Conservation (phyloP, 2,888 invertebrate genomes). For the Drosophila falleni region DNA sequence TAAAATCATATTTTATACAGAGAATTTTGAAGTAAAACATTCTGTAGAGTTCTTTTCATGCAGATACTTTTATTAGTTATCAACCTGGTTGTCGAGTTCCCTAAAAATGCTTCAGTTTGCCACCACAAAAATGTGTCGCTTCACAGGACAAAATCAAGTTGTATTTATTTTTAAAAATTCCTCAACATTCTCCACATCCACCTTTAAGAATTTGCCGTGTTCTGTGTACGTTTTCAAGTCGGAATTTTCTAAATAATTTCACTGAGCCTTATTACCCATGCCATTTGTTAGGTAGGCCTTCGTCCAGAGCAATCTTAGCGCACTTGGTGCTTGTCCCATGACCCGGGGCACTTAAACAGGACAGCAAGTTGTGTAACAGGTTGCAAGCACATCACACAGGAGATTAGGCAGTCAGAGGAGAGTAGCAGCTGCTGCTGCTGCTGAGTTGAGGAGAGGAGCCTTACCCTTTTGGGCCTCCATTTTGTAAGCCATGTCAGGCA, state of each 20-base stretch:
- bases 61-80: conserved; percentile 8
- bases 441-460: conserved; percentile 33
- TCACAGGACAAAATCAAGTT: background rate
- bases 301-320: conserved; percentile 4
- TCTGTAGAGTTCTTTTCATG: too few relatives aligned
- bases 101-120: background rate
- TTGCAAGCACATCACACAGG: conserved; percentile 67
- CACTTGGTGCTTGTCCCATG: conserved; percentile 19
- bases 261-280: conserved; percentile 58
- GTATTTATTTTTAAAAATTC: conserved; percentile 13
- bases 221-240: conserved; percentile 15
- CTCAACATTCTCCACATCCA: conserved; percentile 2
- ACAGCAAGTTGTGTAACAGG: conserved; percentile 61
- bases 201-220: conserved; percentile 5
- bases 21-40: too few relatives aligned
- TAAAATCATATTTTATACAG: background rate
- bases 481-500: conserved; percentile 75
- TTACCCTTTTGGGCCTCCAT: conserved; percentile 72
- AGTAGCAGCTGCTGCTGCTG: conserved; percentile 59
- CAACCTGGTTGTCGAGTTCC: background rate
- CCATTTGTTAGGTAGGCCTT: conserved; percentile 40
- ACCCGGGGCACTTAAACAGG: conserved; percentile 20
- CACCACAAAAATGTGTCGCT: conserved; percentile 2
- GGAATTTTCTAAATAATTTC: conserved; percentile 65
- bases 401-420: conserved; percentile 69